Evolutionary conservation across 2,113 vertebrate genomes (phyloP), one percentile per base, ranked within the genome.

Genomic region (Mastomys natalensis): DNA sequence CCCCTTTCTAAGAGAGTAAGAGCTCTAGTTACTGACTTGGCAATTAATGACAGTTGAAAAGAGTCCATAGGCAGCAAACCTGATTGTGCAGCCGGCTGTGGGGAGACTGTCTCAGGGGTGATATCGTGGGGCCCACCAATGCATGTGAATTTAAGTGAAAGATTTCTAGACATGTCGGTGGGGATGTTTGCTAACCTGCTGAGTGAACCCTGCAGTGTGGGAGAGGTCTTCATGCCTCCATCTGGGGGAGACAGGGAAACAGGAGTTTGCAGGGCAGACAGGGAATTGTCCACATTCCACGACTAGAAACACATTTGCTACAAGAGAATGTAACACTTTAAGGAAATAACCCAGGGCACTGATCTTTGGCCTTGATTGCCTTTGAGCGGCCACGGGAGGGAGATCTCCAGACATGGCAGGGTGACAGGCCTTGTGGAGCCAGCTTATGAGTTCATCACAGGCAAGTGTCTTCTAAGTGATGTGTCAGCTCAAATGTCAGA

Each of bases 1-100:
- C 72, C 90, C 26, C n/a, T 84, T 95, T 97, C 43, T 93, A 88
- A 90, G 84, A 80, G 91, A 85, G 84, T 87, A 80, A 94, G 96
- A 90, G 80, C 45, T 80, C 24, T 74, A 87, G 43, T 58, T 64
- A 68, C n/a, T 19, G 74, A 58, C 40, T 80, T 82, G 87, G 73
- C 37, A 74, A 68, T 43, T 37, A 55, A 64, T 74, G 82, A 66
- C 70, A n/a, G 15, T 77, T 74, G 45, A 72, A 70, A 62, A 58
- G 74, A 74, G 34, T 16, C 74, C 16, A 17, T 5, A 40, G 90
- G 92, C 55, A 81, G 26, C 84, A 58, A 16, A 45, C 24, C 16
- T 19, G 29, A 22, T 7, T 60, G 29, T n/a, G 60, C 21, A 45
- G 58, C 68, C 66, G 43, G 53, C 78, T 5, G 2, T 29, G n/a